Conservation (phyloP, 2,113 vertebrate genomes). For the Apistogramma diplotaenia region DNA sequence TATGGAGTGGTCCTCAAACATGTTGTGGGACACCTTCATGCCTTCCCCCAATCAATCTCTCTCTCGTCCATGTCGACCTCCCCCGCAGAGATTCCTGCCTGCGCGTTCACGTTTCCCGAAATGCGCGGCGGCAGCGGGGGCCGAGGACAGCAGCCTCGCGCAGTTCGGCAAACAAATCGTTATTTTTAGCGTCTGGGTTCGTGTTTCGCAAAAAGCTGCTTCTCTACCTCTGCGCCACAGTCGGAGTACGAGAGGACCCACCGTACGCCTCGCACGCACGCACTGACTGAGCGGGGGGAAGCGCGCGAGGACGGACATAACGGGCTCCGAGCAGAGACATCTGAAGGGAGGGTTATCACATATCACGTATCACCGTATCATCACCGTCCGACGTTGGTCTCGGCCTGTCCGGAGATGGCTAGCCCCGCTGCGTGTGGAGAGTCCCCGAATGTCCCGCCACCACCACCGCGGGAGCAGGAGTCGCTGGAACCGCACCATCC, state of each 20-base stretch:
- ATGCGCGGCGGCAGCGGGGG: slow-evolving; percentile 27
- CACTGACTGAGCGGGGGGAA: background rate
- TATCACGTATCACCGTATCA: background rate
- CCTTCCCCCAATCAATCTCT: background rate
- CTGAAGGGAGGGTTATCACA: background rate
- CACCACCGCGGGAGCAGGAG: slow-evolving; percentile 20
- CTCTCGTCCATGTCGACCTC: slow-evolving; percentile 17
- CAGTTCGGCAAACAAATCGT: slow-evolving; percentile 33
- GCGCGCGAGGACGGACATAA: slow-evolving; percentile 15
- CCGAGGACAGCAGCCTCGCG: slow-evolving; percentile 9
- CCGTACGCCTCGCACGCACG: background rate
- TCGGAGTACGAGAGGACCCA: background rate
- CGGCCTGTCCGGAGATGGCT: slow-evolving; percentile 78
- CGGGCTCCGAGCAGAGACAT: slow-evolving; percentile 15
- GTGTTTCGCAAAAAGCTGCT: slow-evolving; percentile 11
- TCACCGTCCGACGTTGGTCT: background rate
- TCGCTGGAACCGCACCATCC: slow-evolving; percentile 70
- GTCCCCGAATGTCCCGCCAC: background rate
- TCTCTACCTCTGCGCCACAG: slow-evolving; percentile 14
- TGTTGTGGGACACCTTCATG: slow-evolving; percentile 4
- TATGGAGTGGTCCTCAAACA: background rate
- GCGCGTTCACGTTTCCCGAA: slow-evolving; percentile 60
- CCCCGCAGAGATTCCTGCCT: slow-evolving; percentile 62
- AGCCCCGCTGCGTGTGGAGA: slow-evolving; percentile 69
- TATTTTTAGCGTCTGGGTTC: slow-evolving; percentile 82